Base-by-base conservation (phyloP, 2,888 invertebrate species). In the Holacanthella duospinosa region DNA sequence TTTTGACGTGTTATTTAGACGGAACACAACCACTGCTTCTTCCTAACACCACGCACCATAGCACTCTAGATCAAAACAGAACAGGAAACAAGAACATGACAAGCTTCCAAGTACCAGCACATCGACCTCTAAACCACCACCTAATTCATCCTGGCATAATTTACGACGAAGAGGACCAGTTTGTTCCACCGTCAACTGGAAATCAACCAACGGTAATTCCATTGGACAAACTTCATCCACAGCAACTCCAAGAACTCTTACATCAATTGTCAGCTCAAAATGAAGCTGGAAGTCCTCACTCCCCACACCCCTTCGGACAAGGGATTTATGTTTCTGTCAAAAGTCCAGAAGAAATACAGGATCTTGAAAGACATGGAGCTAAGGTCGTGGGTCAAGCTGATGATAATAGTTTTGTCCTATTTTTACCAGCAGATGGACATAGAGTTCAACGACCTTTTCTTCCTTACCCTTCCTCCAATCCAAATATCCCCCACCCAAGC, bases 321-420 rank as follows among this genome's bases (percentile, higher is more conserved):
- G 71, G 71, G 28, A 69, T 70, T 1, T 71, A 71, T 29, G 62
- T 70, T 1, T 64, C 64, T 26, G 72, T 71, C 25, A 67, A 64
- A 48, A 64, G 68, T 19, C 61, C 68, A 21, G 61, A 65, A 53
- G 65, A 71, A 61, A 67, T 71, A 6, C 67, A 61, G 21, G 71
- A 70, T 29, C 44, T 72, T 60, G 70, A 72, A 60, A 66, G 63
- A 58, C 55, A 62, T 43, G 72, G 72, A 27, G 72, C 69, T 1
- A 70, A 70, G 54, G 67, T 71, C 36, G 66, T 72, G 56, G 72
- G 70, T 26, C 64, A 68, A 53, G 69, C 70, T 1, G 69, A 68
- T 43, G 72, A 72, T 63, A 70, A 70, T 26, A 72, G 72, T 60
- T 68, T 67, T 58, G 66, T 72, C 64, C 63, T 72, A 29, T 69